Base-by-base conservation (phyloP, 2,888 invertebrate species). In the Thymelicus acteon region DNA sequence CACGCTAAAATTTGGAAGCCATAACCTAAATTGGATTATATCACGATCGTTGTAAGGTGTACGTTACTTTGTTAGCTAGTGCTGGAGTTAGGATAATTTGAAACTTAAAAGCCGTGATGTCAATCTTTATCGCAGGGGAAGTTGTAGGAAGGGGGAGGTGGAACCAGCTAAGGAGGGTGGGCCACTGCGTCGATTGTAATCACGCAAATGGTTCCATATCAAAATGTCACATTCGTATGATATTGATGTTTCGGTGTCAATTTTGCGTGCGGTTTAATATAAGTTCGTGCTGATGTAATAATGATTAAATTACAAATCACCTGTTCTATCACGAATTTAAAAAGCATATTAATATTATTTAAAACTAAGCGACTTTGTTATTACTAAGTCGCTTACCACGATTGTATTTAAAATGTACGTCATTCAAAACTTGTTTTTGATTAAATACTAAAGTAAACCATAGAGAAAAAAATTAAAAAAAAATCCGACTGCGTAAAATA, bases 91-190 rank as follows among this genome's bases (percentile, higher is more conserved):
- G 83, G 91, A 88, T 91, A 90, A 90, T 90, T 90, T 80, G 85
- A 85, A 88, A 87, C 84, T 89, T 88, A 88, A 88, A 86, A 85
- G 87, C 83, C 75, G 79, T 83, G 88, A 92, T 91, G 92, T 92
- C 93, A 92, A 93, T 93, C 92, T 93, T 92, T 93, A 92, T 91
- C 90, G 92, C 86, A 88, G 90, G 89, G 92, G 90, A 92, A 92
- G 90, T 90, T 86, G 87, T 86, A 85, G 87, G 89, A 85, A 86
- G 84, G 80, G 79, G 82, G 82, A 85, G 85, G 85, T 83, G 78
- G 78, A 67, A 52, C 44, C 54, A 52, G 80, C 78, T 79, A 79
- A 82, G 84, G 83, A 90, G 92, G 92, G 92, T 87, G 92, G 90
- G 92, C 84, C 89, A 80, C 86, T 89, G 89, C 90, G 91, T 91